A percentile compares a stretch with the other conserved stretches of the same genome.
These are phyloP conservation scores for Cactoblastis cactorum DNA, from an alignment of 2,888 invertebrate genomes.

Conservation along the genomic window DNA sequence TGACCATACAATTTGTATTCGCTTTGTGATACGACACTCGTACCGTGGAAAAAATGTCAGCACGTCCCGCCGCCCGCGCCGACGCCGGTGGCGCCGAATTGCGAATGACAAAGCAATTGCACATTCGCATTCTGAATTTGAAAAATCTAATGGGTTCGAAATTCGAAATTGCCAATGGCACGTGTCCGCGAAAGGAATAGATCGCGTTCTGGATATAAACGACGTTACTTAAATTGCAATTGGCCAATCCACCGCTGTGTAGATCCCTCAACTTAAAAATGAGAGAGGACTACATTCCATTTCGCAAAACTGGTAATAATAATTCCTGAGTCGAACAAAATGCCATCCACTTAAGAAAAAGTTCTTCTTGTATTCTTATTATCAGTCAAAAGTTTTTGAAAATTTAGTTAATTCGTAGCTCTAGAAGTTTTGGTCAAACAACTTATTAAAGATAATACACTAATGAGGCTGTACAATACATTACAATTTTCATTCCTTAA, in stretches of 20 bases:
- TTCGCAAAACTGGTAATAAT: no score
- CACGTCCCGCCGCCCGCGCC: slow-evolving; percentile 54
- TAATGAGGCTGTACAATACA: neutral
- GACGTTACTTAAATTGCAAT: slow-evolving; percentile 27
- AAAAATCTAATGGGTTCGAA: slow-evolving; percentile 59
- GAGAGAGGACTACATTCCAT: no score
- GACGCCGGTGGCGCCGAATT: slow-evolving; percentile 73
- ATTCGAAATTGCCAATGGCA: slow-evolving; percentile 51
- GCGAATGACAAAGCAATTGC: slow-evolving; percentile 65
- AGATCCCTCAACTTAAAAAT: no score
- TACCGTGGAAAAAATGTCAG: slow-evolving; percentile 52
- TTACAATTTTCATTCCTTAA: neutral
- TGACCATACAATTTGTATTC: slow-evolving; percentile 61
- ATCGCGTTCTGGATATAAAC: slow-evolving; percentile 48
- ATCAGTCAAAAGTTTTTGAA: no score
- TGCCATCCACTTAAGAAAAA: no score
- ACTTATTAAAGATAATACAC: neutral
- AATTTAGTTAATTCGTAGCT: no score
- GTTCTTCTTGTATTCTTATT: no score
- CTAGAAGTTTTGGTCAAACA: no score
- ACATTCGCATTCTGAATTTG: slow-evolving; percentile 61
- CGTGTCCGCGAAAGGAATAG: slow-evolving; percentile 49
- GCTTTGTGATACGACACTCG: slow-evolving; percentile 49
- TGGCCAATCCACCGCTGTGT: no score
- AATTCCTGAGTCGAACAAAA: no score